These are phyloP conservation scores for Cheilosia pagana DNA, from an alignment of 2,888 invertebrate species.

Conservation along the genomic window DNA sequence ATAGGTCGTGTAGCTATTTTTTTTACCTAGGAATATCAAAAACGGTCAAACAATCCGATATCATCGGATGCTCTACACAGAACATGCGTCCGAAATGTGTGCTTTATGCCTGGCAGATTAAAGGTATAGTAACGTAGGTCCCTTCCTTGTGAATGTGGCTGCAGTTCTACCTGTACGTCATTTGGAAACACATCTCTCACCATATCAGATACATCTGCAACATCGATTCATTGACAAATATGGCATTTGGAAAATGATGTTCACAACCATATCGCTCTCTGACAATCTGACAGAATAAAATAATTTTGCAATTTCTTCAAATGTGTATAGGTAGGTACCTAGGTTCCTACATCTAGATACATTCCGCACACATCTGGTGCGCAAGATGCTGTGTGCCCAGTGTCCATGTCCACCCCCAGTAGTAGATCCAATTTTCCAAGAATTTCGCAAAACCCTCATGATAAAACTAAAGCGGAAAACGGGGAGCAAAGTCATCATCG, in stretches of 20 bases:
- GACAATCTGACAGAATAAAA: conserved; percentile 65
- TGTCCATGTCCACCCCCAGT: conserved; percentile 58
- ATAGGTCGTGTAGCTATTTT: conserved; percentile 11
- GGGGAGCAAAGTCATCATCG: conserved; percentile 58
- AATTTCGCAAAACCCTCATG: conserved; percentile 55
- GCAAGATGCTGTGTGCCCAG: conserved; percentile 31
- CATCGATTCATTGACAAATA: conserved; percentile 73
- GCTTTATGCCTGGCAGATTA: conserved; percentile 29
- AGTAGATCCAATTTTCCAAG: conserved; percentile 66
- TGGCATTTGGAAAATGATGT: conserved; percentile 72
- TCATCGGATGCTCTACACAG: conserved; percentile 30
- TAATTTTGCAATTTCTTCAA: conserved; percentile 64
- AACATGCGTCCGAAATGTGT: conserved; percentile 66
- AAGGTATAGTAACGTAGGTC: not conserved
- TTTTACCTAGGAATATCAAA: conserved; percentile 28
- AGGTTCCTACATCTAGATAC: too few species aligned
- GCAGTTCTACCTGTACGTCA: conserved; percentile 13
- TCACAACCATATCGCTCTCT: conserved; percentile 46
- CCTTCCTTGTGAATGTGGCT: not conserved
- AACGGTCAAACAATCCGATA: conserved; percentile 30
- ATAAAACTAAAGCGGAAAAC: conserved; percentile 59
- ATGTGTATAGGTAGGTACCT: too few species aligned
- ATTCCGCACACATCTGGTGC: conserved; percentile 30
- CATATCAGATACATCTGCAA: conserved; percentile 60
- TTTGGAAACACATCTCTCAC: conserved; percentile 9